A percentile compares a stretch with the other conserved stretches of the same genome.
Conservation (phyloP, 2,888 invertebrate genomes). For the Cantharis flavilabris region DNA sequence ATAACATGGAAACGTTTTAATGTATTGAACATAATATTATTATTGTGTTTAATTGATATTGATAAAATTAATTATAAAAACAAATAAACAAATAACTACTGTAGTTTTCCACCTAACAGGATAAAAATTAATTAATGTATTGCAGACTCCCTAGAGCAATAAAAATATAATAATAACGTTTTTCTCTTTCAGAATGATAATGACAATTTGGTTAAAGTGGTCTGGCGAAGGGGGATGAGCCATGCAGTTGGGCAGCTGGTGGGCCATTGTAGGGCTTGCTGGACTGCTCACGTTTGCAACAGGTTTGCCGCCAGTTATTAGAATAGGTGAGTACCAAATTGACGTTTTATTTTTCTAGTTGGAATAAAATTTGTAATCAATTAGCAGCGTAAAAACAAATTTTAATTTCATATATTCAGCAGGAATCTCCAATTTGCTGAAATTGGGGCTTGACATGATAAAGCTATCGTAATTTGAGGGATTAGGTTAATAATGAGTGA, state of each 20-base stretch:
- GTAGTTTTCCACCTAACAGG: no score
- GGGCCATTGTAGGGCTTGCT: slow-evolving; percentile 47
- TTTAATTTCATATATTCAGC: not conserved
- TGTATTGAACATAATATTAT: no score
- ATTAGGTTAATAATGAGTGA: not conserved
- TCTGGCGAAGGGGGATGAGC: slow-evolving; percentile 47
- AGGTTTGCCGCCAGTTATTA: slow-evolving; percentile 51
- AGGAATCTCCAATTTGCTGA: not conserved
- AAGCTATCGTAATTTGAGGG: not conserved
- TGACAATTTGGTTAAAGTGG: slow-evolving; percentile 26
- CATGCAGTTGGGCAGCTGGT: slow-evolving; percentile 49
- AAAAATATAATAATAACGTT: no score
- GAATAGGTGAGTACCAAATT: slow-evolving; percentile 49
- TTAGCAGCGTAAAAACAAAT: not conserved
- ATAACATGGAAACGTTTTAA: no score
- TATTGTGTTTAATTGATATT: no score
- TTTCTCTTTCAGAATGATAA: slow-evolving; percentile 5
- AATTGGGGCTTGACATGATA: not conserved
- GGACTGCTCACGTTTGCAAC: slow-evolving; percentile 47
- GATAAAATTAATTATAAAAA: no score
- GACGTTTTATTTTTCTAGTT: not conserved
- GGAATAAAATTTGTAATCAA: not conserved
- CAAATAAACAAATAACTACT: no score
- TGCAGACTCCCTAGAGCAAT: no score
- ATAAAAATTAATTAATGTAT: no score